Base-by-base conservation (phyloP, 2,888 invertebrate species). In the Baccha elongata region DNA sequence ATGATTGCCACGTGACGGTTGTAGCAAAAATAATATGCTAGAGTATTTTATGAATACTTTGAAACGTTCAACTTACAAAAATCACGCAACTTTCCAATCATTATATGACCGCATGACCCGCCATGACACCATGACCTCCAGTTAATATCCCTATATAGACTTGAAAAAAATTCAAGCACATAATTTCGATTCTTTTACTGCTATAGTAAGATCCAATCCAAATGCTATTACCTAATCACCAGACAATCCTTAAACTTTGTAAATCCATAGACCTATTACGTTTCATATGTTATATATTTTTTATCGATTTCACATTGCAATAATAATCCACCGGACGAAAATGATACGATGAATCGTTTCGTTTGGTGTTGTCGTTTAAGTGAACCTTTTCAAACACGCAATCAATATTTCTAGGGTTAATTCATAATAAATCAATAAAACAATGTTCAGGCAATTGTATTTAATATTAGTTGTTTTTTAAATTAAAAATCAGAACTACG, bases 311-410 rank as follows among this genome's bases (percentile, higher is more conserved):
- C 26, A n/a, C 5, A 26, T 26, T 26, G 15, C 48, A 48, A 13
- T 13, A 1, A n/a, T 35, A 35, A 35, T 35, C 35, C 35, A 6
- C 4, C 15, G 5, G 26, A 50, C 0, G 0, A 50, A 50, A 26
- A 26, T 50, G 15, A 15, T 10, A 13, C 21, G 6, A 4, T 6
- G 26, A 26, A 26, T 26, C 3, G 26, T n/a, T 23, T 26, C n/a
- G 46, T 60, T 67, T 50, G 67, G 32, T 68, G 35, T 29, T 52
- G 67, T 35, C 44, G 40, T 60, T 67, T 26, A 37, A 79, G 67
- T 79, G 73, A 73, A 68, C 67, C 13, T 26, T 6, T 8, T 23
- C 1, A 53, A 60, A 55, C 73, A 73, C 73, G 68, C 53, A 68
- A 73, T 62, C 78, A 52, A 79, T n/a, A n/a, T n/a, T n/a, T n/a